A percentile compares a stretch with the other conserved stretches of the same genome.
Conservation (phyloP, 2,888 invertebrate species). For the Eupithecia tripunctaria region DNA sequence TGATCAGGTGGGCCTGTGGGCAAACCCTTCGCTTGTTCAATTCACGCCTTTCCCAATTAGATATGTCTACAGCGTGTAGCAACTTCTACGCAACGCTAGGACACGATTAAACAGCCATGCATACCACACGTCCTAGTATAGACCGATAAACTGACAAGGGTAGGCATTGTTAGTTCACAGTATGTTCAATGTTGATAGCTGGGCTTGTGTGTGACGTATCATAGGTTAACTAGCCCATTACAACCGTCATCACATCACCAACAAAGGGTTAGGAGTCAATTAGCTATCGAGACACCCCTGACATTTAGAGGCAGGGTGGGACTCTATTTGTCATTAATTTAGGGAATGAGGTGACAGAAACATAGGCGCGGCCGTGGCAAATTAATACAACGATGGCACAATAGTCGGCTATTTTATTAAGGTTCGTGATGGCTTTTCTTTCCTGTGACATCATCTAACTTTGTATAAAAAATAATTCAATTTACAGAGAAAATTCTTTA, state of each 20-base stretch:
- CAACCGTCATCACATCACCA: conserved; percentile 57
- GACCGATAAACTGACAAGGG: conserved; percentile 28
- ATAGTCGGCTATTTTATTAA: conserved; percentile 34
- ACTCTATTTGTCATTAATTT: conserved; percentile 83
- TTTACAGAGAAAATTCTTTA: not conserved
- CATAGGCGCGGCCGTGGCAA: conserved; percentile 75
- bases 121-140: not conserved
- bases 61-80: not conserved
- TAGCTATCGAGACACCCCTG: conserved; percentile 76
- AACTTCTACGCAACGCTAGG: not conserved
- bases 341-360: conserved; percentile 79
- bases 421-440: conserved; percentile 24
- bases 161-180: conserved; percentile 23
- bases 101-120: not conserved
- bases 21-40: not conserved
- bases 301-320: conserved; percentile 72
- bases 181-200: conserved; percentile 33
- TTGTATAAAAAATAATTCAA: conserved; percentile 1
- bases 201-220: conserved; percentile 55
- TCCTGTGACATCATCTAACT: conserved; percentile 20
- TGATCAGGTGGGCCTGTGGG: not conserved
- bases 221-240: conserved; percentile 68
- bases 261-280: conserved; percentile 79
- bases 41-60: not conserved
- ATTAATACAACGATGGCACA: conserved; percentile 64